Base-by-base conservation (phyloP, 2,797 vertebrate species). In the Serranus cabrilla region DNA sequence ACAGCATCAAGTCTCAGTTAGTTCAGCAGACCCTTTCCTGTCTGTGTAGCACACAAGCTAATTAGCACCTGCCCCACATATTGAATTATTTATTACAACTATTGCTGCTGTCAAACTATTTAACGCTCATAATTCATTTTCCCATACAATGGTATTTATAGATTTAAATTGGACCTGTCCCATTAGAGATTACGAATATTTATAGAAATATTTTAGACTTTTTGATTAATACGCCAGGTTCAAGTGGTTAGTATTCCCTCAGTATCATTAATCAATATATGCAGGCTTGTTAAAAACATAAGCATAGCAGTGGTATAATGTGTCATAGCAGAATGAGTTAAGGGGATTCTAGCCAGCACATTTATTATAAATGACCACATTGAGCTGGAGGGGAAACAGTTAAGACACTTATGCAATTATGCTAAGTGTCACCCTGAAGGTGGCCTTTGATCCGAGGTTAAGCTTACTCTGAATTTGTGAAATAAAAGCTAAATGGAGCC, bases 391-490 rank as follows among this genome's bases (percentile, higher is more conserved):
- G 92, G 85, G 92, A 94, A 93, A 94, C 92, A 93, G 87, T 94
- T 95, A 94, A 95, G 91, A 95, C 94, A 94, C 90, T 95, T 94
- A 94, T 94, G 93, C 95, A 95, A 96, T 95, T 95, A 95, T 95
- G 94, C 94, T 96, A 94, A 96, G 95, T 95, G 95, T 95, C 93
- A 94, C 93, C 94, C 92, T 88, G 71, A 87, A 85, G 72, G 42
- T 91, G 93, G 92, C 94, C 95, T 94, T 92, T 95, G 93, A 94
- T 93, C 94, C 43, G 6, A 87, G 94, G 94, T 95, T 95, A 93
- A 94, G 91, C 93, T 94, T 90, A 88, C 92, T 87, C 89, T 91
- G 92, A 95, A 95, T 95, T 94, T 94, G 89, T 91, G 87, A 93
- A 95, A 95, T 95, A 95, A 94, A 95, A 94, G 90, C 93, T 93